phyloP scores from a whole-genome alignment of 2,113 vertebrate genomes.

The Ciconia maguari region DNA sequence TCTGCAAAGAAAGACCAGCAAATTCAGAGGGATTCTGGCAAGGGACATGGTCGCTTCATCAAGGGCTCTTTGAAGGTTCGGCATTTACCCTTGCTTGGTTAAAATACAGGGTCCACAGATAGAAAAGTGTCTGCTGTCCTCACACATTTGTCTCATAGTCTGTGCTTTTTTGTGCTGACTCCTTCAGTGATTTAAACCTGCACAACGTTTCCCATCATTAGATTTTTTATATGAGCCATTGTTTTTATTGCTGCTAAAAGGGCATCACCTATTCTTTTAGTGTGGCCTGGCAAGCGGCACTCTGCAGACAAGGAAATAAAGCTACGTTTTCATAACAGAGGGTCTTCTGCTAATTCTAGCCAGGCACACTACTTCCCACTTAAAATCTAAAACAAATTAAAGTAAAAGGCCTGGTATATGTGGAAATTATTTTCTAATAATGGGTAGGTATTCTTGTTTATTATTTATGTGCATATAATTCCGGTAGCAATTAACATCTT shows the following conservation, averaged over 20 bases:
- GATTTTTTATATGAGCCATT: not conserved
- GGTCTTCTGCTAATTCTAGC: not conserved
- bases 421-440: constrained; percentile 48
- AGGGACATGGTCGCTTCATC: not conserved
- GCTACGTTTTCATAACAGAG: not conserved
- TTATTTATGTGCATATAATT: constrained; percentile 57
- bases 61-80: not conserved
- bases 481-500: constrained; percentile 52
- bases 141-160: not conserved
- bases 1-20: not conserved
- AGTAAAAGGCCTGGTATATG: not conserved
- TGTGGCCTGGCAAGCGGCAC: not conserved
- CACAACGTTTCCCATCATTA: not conserved
- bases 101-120: not conserved
- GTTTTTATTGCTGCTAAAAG: not conserved
- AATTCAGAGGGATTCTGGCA: not conserved
- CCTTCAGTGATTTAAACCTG: not conserved
- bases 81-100: not conserved
- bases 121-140: not conserved
- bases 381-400: constrained; percentile 35
- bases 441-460: constrained; percentile 44
- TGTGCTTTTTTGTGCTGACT: not conserved
- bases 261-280: not conserved
- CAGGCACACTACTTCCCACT: not conserved
- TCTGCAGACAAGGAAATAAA: not conserved